Base-by-base conservation (phyloP, 2,113 vertebrate genomes). In the Leiothrix lutea region DNA sequence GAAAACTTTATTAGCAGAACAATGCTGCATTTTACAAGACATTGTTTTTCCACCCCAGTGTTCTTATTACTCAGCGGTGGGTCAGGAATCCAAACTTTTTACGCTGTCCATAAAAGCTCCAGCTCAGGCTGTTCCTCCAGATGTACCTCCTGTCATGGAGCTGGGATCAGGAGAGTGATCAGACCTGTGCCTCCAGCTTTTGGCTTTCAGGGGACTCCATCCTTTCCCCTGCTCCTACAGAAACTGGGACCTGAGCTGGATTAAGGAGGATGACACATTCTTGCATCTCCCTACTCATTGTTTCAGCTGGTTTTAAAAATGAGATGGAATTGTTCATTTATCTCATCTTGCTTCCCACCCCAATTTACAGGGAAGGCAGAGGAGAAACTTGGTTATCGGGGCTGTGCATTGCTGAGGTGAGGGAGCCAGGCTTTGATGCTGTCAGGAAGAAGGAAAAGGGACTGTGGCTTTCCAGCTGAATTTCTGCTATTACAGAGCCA, bases 1-100 rank as follows among this genome's bases (percentile, higher is more conserved):
- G 95, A 96, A 95, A 96, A 96, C 94, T 96, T 92, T 88, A 96
- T 94, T 96, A 97, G 95, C 69, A 92, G 95, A 95, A 97, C 94
- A 97, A 97, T 97, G 93, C 82, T 88, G 89, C 82, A 38, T 96
- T 96, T 96, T 97, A 96, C 92, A 94, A 96, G 94, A 90, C 86
- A 92, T 95, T 95, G 95, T 96, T 95, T 93, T 90, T 92, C 93
- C 77, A 83, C 93, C 85, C 82, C 51, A 78, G 92, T 33, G 80
- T 45, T 93, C 93, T 94, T 69, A 92, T 95, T 95, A 90, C 92
- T 74, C 94, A 92, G 72, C 53, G 56, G 82, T 83, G 64, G 72
- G 38, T 92, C 71, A 82, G 75, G 82, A 91, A 90, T 94, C 85
- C 93, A 78, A 80, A 83, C 64, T 50, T 86, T 94, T 88, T 54